Evolutionary conservation across 2,113 vertebrate species (phyloP).

Genomic region (Burhinus oedicnemus): DNA sequence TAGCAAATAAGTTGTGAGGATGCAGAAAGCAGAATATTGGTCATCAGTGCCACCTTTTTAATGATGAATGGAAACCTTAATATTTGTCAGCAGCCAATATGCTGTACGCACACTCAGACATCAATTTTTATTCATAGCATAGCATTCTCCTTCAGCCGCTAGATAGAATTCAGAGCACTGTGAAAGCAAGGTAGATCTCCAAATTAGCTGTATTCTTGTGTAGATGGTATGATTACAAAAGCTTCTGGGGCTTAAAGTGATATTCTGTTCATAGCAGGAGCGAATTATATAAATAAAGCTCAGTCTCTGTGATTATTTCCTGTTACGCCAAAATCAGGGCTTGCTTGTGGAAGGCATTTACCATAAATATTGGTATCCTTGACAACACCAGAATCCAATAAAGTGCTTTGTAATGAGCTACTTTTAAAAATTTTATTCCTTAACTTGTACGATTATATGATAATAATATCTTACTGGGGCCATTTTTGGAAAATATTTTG

Average conservation of each 20-base stretch:
- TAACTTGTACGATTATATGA: not conserved
- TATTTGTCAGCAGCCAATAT: not conserved
- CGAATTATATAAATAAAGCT: not conserved
- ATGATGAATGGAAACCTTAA: not conserved
- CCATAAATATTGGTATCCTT: not conserved
- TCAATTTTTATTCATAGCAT: not conserved
- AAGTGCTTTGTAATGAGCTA: slow-evolving; percentile 1
- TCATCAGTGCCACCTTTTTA: not conserved
- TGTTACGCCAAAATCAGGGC: not conserved
- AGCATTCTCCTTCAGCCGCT: not conserved
- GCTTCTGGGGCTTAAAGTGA: not conserved
- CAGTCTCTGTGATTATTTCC: not conserved
- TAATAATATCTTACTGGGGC: not conserved
- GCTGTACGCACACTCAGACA: not conserved
- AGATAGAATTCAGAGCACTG: not conserved
- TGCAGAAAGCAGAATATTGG: not conserved
- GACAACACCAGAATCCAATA: not conserved
- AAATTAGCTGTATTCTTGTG: not conserved
- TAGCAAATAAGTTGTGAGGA: not conserved
- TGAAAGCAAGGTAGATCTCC: not conserved
- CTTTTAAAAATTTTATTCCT: not conserved
- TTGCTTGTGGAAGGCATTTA: slow-evolving; percentile 22
- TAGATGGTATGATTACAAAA: not conserved
- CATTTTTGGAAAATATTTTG: not conserved
- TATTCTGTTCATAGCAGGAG: not conserved